Percentiles rank a stretch among this genome's conserved stretches.
Evolutionary conservation across 2,113 vertebrate genomes (phyloP).

Genomic region (Ifrita kowaldi): DNA sequence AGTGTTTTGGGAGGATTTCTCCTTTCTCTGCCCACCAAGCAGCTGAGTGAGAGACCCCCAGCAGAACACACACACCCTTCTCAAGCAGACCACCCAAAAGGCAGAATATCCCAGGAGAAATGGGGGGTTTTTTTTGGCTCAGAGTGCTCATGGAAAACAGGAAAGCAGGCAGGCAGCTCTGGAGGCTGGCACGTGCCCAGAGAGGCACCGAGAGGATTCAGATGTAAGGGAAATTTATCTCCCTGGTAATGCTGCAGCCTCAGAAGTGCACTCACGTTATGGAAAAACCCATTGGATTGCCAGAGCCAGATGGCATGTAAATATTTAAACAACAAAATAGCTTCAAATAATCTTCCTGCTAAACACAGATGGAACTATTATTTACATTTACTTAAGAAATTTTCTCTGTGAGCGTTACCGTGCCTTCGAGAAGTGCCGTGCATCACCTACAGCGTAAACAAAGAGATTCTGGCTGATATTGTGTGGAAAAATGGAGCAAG

Average conservation of each 20-base stretch:
- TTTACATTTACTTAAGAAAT: slow-evolving; percentile 8
- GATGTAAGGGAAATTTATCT: slow-evolving; percentile 32
- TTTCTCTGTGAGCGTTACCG: background rate
- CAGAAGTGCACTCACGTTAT: slow-evolving; percentile 12
- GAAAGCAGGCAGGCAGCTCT: slow-evolving; percentile 7
- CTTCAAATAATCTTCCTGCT: background rate
- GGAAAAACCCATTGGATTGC: background rate
- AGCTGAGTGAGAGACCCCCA: background rate
- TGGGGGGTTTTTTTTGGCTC: background rate
- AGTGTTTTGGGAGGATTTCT: background rate
- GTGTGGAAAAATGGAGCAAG: background rate
- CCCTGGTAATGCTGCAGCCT: slow-evolving; percentile 27
- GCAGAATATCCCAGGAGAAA: background rate
- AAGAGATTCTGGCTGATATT: background rate
- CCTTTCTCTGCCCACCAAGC: background rate
- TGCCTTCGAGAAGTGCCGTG: background rate
- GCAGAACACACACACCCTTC: background rate
- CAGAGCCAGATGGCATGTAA: slow-evolving; percentile 48
- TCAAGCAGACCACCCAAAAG: background rate
- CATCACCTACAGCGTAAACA: background rate
- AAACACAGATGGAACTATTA: slow-evolving; percentile 47
- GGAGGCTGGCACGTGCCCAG: slow-evolving; percentile 8
- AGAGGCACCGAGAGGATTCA: background rate
- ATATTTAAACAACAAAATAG: slow-evolving; percentile 53
- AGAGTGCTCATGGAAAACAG: background rate